Evolutionary conservation across 2,113 vertebrate genomes (phyloP).

Genomic region (Hystrix cristata): DNA sequence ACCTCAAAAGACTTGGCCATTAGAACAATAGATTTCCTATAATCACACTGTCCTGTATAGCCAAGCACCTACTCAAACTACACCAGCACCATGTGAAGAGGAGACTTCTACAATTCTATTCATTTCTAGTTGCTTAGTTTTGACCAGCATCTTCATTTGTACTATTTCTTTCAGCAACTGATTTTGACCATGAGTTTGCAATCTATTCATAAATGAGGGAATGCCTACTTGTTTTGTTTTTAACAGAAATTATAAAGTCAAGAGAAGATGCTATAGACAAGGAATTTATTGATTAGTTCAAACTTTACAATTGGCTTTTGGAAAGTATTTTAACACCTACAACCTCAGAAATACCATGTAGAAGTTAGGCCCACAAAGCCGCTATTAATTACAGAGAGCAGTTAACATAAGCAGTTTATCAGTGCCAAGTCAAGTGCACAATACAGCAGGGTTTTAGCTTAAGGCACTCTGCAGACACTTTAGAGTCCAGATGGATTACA

Average conservation of each 20-base stretch:
- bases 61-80: neutral
- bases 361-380: neutral
- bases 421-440: neutral
- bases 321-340: neutral
- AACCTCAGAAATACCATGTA: neutral
- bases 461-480: neutral
- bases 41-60: neutral
- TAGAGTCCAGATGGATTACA: neutral
- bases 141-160: neutral
- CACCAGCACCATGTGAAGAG: neutral
- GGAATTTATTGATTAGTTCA: neutral
- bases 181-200: constrained; percentile 40
- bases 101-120: neutral
- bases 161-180: neutral
- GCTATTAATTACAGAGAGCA: neutral
- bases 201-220: neutral
- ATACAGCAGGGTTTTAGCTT: neutral
- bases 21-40: neutral
- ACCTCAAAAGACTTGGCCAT: neutral
- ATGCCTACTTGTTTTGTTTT: neutral
- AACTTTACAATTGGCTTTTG: neutral
- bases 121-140: neutral
- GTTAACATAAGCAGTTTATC: neutral
- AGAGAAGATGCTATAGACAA: constrained; percentile 18
- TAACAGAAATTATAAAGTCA: neutral